Conservation (phyloP, 2,113 vertebrate species). For the Sapayoa aenigma region DNA sequence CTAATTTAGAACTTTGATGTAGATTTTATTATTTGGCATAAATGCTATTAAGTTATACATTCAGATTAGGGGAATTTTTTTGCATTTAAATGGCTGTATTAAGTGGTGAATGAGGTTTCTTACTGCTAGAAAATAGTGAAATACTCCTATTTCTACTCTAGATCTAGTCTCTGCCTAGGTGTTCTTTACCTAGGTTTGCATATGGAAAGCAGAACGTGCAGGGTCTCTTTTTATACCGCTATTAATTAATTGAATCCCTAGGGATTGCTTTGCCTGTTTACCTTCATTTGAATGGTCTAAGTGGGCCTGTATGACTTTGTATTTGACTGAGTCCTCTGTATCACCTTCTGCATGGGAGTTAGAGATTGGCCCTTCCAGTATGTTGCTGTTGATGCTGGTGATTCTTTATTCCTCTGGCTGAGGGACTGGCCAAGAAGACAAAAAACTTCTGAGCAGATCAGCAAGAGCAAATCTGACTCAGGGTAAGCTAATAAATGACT, state of each 20-base stretch:
- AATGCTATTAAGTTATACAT: neutral
- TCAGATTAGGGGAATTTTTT: neutral
- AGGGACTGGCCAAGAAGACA: neutral
- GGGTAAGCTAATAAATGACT: neutral
- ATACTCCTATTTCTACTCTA: neutral
- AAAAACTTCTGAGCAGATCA: neutral
- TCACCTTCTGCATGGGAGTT: neutral
- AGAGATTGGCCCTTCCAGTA: neutral
- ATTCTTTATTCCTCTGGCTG: neutral
- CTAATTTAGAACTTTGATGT: neutral
- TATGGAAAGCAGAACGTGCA: neutral
- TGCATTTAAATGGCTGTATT: neutral
- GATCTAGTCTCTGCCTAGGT: neutral
- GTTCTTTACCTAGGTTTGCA: neutral
- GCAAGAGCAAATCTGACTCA: neutral
- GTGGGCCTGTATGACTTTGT: neutral
- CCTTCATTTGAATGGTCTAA: neutral
- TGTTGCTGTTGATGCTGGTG: neutral
- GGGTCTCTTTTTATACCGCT: neutral
- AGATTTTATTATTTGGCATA: neutral
- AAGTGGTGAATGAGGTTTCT: neutral
- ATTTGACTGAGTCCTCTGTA: neutral
- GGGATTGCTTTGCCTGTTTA: neutral
- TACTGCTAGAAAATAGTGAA: neutral
- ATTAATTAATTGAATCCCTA: neutral